Base-by-base conservation (phyloP, 2,113 vertebrate genomes). In the Carassius gibelio region DNA sequence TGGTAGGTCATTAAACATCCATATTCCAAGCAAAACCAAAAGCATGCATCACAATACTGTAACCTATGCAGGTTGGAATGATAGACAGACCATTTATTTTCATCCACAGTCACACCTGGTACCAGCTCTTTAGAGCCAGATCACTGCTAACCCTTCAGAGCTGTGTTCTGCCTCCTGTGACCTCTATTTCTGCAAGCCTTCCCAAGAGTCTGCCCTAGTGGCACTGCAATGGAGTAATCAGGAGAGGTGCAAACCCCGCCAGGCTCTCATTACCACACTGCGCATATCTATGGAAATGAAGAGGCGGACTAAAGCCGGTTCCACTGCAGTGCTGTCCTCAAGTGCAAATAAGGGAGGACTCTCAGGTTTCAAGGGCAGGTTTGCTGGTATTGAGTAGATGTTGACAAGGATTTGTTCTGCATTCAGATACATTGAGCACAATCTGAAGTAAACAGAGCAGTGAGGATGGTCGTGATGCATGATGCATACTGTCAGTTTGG, bases 371-470 rank as follows among this genome's bases (percentile, higher is more conserved):
- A 71, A 66, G 74, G 52, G 75, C 69, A 79, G 72, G 45, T 86
- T 75, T 82, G 82, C 75, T 75, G 59, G 21, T 88, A 88, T 89
- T 83, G 89, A 89, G 85, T 89, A 85, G 83, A 87, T 86, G 80
- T 79, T 89, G 85, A 87, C 85, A 81, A 59, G 78, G 72, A 64
- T 87, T 89, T 89, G 86, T 84, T 82, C 84, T 82, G 81, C 81
- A 76, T 85, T 85, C 75, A 48, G 76, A 83, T 84, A 84, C 79
- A 72, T 14, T 3, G 69, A 81, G 72, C 72, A 3, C 68, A 78
- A 81, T 50, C 74, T 75, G 62, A 75, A 88, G 85, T 74, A 75
- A 81, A 64, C 77, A 17, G 77, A 59, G 82, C 66, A 38, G 72
- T 78, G 84, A 78, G 74, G 85, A 86, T 34, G 80, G 23, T 84